Evolutionary conservation across 2,888 invertebrate genomes (phyloP), one percentile per base, ranked within the genome.

Genomic region (Mythimna albipuncta): DNA sequence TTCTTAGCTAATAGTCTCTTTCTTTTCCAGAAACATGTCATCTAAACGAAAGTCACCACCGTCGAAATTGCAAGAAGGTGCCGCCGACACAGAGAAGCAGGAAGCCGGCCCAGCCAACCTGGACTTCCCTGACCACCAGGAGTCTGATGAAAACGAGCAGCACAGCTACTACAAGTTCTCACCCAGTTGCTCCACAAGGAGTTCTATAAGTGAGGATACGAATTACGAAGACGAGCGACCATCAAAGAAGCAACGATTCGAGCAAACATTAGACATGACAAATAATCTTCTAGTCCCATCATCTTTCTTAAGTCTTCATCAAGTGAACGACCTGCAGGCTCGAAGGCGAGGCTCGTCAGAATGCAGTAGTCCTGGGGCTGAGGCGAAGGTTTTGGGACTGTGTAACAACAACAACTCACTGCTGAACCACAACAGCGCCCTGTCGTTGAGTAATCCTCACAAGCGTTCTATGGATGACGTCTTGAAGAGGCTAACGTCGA

Each of bases 21-120:
- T 96, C 97, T 94, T 97, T 97, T 83, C 54, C 97, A 98, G 98
- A 97, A 98, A 98, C 97, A 99, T 99, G 99, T 99, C 99, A 97
- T 99, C 99, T 97, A 99, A 99, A 98, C 98, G 99, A 96, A 99
- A 99, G 97, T 99, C 99, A 95, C 98, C 99, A 95, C 99, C 99
- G 94, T 98, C 98, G 90, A 99, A 99, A 97, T 97, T 99, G 96
- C 98, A 98, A 97, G 98, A 98, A 97, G 97, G 96, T 95, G 97
- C 96, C 91, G 89, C 96, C 89, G 91, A 96, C 89, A 93, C 94
- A 90, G 96, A 95, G 83, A 94, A 94, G 87, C 86, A 92, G 65
- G 95, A 94, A 89, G 96, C 96, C 88, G 97, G 97, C 87, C 96
- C 97, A 85, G 94, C 96, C 83, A 92, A 93, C 89, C 92, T 94